Conservation (phyloP, 1,140 invertebrate genomes). For the Anthonomus grandis region DNA sequence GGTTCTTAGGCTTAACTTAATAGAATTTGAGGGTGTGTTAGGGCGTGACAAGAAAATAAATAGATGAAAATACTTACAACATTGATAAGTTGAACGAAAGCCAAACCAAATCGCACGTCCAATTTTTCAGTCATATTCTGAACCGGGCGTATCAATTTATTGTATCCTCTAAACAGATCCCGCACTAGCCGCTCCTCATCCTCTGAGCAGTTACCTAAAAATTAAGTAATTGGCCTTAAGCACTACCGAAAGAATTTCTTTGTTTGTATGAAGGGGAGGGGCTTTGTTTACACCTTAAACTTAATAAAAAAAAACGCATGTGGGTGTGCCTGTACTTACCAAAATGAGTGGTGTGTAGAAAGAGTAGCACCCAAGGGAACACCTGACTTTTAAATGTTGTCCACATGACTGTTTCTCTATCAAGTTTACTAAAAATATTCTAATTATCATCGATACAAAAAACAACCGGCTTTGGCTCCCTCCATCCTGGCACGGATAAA, state of each 20-base stretch:
- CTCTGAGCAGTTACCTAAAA: slow-evolving; percentile 63
- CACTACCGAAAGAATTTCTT: no score
- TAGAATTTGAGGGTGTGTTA: neutral
- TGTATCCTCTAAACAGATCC: slow-evolving; percentile 97
- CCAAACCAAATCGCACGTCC: slow-evolving; percentile 92
- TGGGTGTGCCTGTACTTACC: slow-evolving; percentile 45
- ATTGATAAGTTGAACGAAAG: slow-evolving; percentile 98
- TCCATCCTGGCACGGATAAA: slow-evolving; percentile 38
- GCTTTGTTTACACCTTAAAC: slow-evolving; percentile 47
- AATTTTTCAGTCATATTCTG: slow-evolving; percentile 97
- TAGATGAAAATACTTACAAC: slow-evolving; percentile 80
- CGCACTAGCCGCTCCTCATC: slow-evolving; percentile 94
- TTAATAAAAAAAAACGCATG: slow-evolving; percentile 22
- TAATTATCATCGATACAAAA: slow-evolving; percentile 43
- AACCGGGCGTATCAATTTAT: slow-evolving; percentile 97
- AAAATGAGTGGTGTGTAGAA: slow-evolving; percentile 38
- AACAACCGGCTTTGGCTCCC: slow-evolving; percentile 33
- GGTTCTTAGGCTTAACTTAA: neutral
- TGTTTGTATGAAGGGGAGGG: slow-evolving; percentile 45
- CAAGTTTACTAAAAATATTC: slow-evolving; percentile 20
- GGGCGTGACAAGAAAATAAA: neutral
- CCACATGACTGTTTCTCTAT: slow-evolving; percentile 38
- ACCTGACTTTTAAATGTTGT: slow-evolving; percentile 30
- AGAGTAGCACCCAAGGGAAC: slow-evolving; percentile 34
- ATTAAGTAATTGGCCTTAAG: slow-evolving; percentile 4